Percentiles rank a stretch among this genome's conserved stretches.
These are phyloP conservation scores for Spea hammondii DNA, from an alignment of 2,797 vertebrate genomes.

Conservation along the genomic window DNA sequence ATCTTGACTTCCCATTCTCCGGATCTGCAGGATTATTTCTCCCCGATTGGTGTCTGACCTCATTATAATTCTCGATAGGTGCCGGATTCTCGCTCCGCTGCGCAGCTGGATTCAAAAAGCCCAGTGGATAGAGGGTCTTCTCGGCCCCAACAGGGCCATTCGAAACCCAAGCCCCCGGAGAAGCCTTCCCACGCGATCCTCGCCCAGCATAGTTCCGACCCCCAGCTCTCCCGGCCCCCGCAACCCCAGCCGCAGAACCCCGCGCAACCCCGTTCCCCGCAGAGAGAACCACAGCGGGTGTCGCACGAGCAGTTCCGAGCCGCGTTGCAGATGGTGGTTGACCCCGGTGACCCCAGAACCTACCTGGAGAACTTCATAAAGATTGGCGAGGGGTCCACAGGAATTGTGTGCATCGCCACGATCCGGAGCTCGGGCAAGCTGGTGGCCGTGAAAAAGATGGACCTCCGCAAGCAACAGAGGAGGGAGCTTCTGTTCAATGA, in stretches of 20 bases:
- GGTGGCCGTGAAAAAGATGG: slow-evolving; percentile 97
- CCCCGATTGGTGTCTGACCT: background rate
- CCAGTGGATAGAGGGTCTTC: slow-evolving; percentile 49
- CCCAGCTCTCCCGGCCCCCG: slow-evolving; percentile 55
- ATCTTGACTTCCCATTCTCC: no score
- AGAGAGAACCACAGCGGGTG: slow-evolving; percentile 86
- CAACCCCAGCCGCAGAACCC: slow-evolving; percentile 31
- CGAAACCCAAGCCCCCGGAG: slow-evolving; percentile 53
- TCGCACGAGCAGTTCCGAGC: slow-evolving; percentile 97
- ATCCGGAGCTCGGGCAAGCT: slow-evolving; percentile 83
- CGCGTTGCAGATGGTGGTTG: slow-evolving; percentile 93
- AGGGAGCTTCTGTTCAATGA: slow-evolving; percentile 93
- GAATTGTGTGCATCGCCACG: slow-evolving; percentile 90
- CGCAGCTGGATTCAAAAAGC: slow-evolving; percentile 38
- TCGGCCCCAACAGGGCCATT: background rate
- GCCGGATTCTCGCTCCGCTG: background rate
- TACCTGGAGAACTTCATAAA: slow-evolving; percentile 96
- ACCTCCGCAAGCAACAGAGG: slow-evolving; percentile 90
- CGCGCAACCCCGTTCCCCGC: slow-evolving; percentile 74
- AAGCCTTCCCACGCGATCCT: slow-evolving; percentile 63
- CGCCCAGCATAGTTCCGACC: slow-evolving; percentile 63
- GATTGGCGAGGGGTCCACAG: slow-evolving; percentile 93
- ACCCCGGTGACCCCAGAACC: slow-evolving; percentile 84
- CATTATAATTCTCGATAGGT: background rate
- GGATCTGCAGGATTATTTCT: no score